phyloP scores from a whole-genome alignment of 2,113 vertebrate genomes.

The Sarotherodon lohbergeri region DNA sequence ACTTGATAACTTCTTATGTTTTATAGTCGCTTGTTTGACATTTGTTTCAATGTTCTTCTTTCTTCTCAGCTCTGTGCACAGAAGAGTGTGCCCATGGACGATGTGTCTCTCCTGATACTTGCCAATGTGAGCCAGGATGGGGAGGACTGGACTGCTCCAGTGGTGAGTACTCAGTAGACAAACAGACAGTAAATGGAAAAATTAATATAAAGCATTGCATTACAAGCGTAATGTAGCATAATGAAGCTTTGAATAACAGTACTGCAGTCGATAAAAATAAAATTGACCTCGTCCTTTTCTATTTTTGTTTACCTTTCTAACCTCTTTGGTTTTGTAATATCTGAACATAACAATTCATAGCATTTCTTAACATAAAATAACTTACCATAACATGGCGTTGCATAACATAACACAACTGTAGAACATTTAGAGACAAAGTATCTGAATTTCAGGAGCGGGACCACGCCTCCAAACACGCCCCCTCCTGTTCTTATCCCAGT shows the following conservation, averaged over 20 bases:
- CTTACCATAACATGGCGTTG: fast-evolving
- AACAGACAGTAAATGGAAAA: not conserved
- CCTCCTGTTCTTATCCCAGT: not conserved
- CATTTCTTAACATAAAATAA: not conserved
- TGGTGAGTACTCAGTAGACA: constrained; percentile 73
- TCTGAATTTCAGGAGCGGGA: not conserved
- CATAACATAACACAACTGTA: not conserved
- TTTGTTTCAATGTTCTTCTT: not conserved
- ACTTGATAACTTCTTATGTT: not conserved
- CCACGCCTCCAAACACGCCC: not conserved
- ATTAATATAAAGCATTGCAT: not conserved
- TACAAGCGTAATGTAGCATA: fast-evolving
- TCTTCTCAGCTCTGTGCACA: constrained; percentile 79
- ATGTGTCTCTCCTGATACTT: constrained; percentile 89
- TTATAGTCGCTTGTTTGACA: not conserved
- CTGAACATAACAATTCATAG: not conserved
- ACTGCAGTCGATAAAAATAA: not conserved
- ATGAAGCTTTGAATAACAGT: not conserved
- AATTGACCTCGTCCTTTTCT: not conserved
- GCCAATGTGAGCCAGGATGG: constrained; percentile 92
- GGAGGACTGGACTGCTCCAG: constrained; percentile 90
- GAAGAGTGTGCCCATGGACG: constrained; percentile 88
- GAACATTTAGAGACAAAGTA: not conserved
- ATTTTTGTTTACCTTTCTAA: not conserved
- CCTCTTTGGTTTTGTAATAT: not conserved